Base-by-base conservation (phyloP, 2,113 vertebrate genomes). In the Clarias gariepinus region DNA sequence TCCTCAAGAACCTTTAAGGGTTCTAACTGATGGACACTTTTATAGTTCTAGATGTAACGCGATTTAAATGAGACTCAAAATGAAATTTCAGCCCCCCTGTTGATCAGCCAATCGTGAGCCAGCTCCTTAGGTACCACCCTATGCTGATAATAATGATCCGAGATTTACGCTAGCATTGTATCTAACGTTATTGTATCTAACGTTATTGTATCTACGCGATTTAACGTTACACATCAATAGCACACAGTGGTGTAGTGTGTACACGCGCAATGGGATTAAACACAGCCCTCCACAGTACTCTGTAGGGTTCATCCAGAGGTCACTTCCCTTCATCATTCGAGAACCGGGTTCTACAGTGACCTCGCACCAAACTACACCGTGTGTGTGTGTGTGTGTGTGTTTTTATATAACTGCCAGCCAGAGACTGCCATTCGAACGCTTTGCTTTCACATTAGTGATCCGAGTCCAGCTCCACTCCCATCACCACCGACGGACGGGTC, bases 401-500 rank as follows among this genome's bases (percentile, higher is more conserved):
- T 83, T 74, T 60, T 60, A 64, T 76, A 30, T 47, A 61, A 74
- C 57, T 25, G 79, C 57, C 30, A 15, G 73, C 25, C 83, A 63
- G 73, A 85, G 73, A 21, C 71, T 64, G 23, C 61, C 60, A 33
- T 36, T 33, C 21, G 8, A 55, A 25, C 7, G 18, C 58, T 60
- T 36, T 71, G 64, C 36, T 15, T 80, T 28, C 25, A 41, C 16
- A n/a, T 71, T 73, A 82, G 61, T 52, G 85, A 74, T 82, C 58
- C 57, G 57, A 53, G 47, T 63, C 36, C 41, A 18, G 66, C 55
- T 82, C 36, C 28, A 47, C 60, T 78, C 18, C 13, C 36, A 71
- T 66, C 53, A 23, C 80, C 69, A 86, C 47, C 1, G 47, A 47
- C 47, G 47, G 47, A 81, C 55, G 28, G 60, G 36, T 25, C 53